Base-by-base conservation (phyloP, 2,113 vertebrate genomes). In the Ailuropoda melanoleuca region DNA sequence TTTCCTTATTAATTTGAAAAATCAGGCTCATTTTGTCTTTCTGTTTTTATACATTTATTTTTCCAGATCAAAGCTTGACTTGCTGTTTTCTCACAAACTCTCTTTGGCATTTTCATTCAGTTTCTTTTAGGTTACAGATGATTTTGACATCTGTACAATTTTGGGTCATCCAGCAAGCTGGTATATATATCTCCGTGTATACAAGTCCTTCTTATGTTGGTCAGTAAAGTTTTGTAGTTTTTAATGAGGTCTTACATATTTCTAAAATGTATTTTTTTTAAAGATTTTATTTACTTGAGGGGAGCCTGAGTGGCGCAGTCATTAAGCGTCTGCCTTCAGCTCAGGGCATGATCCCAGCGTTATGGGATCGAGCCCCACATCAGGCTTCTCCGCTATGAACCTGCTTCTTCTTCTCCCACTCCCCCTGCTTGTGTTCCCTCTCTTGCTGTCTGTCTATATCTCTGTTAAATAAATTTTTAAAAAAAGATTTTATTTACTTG, bases 1-100 rank as follows among this genome's bases (percentile, higher is more conserved):
- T 93, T 96, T 94, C 46, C 55, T 88, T 78, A 84, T 6, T 78
- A 72, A 84, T 91, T 91, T 94, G 26, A 78, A 84, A 90, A 82
- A 46, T n/a, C 1, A 55, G 50, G 14, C 34, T 68, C 4, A 21
- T 83, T 95, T 60, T 85, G 31, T 92, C 39, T 84, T 90, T 90
- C 14, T 87, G 7, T 90, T 94, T 77, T 83, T 83, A 60, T 91
- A 26, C 7, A 26, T 80, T 92, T 82, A 66, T 87, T 97, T 39
- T 91, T 93, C 56, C 50, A 91, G 72, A n/a, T 87, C 62, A 77
- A 68, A 68, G 66, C 56, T 81, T 75, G 56, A 34, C 66, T 89
- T 82, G 55, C 39, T 85, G 34, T 95, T 75, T 94, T 14, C 50
- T 91, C n/a, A 78, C 19, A 13, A 77, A 77, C 7, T 68, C 17